Evolutionary conservation across 2,797 vertebrate species (phyloP).

Genomic region (Mormyrus proboscirostris): DNA sequence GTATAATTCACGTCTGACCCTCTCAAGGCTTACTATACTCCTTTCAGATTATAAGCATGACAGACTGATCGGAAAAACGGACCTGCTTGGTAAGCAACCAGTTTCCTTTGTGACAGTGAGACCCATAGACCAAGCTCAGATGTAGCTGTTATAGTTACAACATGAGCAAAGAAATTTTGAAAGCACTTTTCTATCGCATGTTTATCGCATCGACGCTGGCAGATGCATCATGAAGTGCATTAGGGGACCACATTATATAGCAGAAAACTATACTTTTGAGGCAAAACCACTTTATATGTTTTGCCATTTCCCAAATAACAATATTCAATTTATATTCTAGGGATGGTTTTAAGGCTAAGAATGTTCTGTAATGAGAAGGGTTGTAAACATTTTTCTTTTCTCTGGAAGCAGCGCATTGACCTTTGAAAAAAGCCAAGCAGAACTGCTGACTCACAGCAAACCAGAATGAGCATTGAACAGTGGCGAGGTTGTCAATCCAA

Average conservation of each 20-base stretch:
- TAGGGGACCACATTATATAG: neutral
- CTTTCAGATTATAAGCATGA: neutral
- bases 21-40: neutral
- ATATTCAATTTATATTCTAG: neutral
- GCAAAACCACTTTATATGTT: neutral
- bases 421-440: constrained; percentile 19
- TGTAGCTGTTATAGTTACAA: neutral
- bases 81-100: neutral
- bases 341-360: neutral
- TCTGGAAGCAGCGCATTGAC: constrained; percentile 29
- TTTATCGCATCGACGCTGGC: neutral
- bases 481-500: constrained; percentile 42
- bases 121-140: neutral
- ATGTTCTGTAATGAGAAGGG: neutral
- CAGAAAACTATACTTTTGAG: neutral
- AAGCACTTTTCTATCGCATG: neutral
- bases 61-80: neutral
- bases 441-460: constrained; percentile 43
- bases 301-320: neutral
- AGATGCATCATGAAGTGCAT: neutral
- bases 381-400: constrained; percentile 15
- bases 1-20: neutral
- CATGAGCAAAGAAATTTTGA: neutral
- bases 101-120: neutral
- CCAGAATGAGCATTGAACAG: constrained; percentile 33